Evolutionary conservation across 2,113 vertebrate species (phyloP), one percentile per base, ranked within the genome.

Genomic region (Sarotherodon lohbergeri): DNA sequence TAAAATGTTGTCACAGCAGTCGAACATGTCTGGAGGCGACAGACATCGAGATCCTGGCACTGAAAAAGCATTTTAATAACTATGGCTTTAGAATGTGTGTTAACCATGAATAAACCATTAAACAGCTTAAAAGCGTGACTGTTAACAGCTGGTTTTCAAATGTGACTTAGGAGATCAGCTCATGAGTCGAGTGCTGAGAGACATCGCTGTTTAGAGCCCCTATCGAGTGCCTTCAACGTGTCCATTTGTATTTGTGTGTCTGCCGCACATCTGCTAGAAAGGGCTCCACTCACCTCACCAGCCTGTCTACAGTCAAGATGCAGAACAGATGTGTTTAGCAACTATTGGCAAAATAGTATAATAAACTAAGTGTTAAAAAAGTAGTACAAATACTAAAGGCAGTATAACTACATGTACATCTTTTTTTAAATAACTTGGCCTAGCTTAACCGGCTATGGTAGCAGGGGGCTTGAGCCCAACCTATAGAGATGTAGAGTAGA

Each of bases 161-260:
- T 29, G 41, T 19, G 71, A 29, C 66, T 71, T 43, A 43, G 39
- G 7, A 24, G 39, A 71, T 71, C 41, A 11, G 71, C 14, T 12
- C 41, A 29, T 9, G n/a, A 27, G 2, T 46, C 3, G 0, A 43
- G 41, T 48, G 43, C 41, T 10, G 24, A 27, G 5, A 6, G 7
- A 22, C 12, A 2, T 48, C 2, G 5, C 43, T 48, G 41, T n/a
- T 50, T 78, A n/a, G 16, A 78, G 43, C 0, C 3, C 14, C 0
- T 32, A 11, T 50, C 3, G 3, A 0, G 71, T 32, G 71, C 43
- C 71, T 78, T 50, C 46, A 50, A 50, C 0, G 0, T n/a, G 71
- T 78, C 46, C 27, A 32, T 78, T 78, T 32, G 24, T 50, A 13
- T 0, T 50, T 4, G 46, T 7, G 43, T 78, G 24, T 29, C 43